phyloP scores from a whole-genome alignment of 2,797 vertebrate species.

The Apogon hyalosoma region DNA sequence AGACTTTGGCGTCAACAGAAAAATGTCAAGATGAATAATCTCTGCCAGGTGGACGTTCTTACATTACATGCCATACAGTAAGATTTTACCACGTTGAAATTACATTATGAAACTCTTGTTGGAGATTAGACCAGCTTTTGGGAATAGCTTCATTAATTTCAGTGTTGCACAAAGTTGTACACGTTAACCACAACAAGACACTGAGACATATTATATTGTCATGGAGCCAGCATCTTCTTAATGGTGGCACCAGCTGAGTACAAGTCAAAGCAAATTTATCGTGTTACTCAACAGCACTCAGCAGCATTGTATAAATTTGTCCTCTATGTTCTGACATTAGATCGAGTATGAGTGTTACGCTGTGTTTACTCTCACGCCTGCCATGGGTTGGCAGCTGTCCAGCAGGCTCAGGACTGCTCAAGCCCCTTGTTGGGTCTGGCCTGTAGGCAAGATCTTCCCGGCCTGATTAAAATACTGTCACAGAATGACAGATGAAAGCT shows the following conservation, averaged over 20 bases:
- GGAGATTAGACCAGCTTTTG: not conserved
- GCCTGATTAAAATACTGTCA: conserved; percentile 81
- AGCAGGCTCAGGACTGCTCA: conserved; percentile 58
- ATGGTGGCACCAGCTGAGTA: conserved; percentile 36
- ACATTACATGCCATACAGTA: not conserved
- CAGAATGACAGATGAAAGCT: conserved; percentile 77
- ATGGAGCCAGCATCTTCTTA: conserved; percentile 2
- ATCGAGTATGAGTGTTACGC: conserved; percentile 56
- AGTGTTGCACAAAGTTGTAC: not conserved
- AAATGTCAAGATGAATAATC: conserved; percentile 26
- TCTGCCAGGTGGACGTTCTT: conserved; percentile 10
- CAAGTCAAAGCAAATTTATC: conserved; percentile 43
- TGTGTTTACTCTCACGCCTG: conserved; percentile 69
- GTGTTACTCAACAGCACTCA: conserved; percentile 54
- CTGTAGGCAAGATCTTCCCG: conserved; percentile 71
- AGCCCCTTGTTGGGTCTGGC: conserved; percentile 62
- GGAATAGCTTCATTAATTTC: no score
- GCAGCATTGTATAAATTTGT: conserved; percentile 60
- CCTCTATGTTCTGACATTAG: conserved; percentile 53
- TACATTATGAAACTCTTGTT: not conserved
- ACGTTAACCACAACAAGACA: no score
- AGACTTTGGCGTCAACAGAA: not conserved
- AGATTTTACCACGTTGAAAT: not conserved
- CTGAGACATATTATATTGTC: no score
- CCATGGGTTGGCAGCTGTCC: conserved; percentile 68